A percentile compares a stretch with the other conserved stretches of the same genome.
phyloP scores from a whole-genome alignment of 2,797 vertebrate genomes.

The Pteronotus mesoamericanus region DNA sequence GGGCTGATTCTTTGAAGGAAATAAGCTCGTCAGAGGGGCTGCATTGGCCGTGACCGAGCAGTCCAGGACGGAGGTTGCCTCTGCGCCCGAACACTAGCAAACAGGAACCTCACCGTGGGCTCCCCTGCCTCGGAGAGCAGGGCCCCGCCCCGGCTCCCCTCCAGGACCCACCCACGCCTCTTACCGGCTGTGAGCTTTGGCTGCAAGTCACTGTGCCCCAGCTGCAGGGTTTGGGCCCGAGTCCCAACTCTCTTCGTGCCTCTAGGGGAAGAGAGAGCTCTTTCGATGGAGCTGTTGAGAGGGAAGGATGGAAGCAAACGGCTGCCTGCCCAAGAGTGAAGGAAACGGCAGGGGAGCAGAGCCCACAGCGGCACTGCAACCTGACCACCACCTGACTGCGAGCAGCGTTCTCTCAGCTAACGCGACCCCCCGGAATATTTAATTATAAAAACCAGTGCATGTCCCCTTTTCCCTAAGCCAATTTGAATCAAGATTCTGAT shows the following conservation, averaged over 20 bases:
- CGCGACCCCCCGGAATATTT: neutral
- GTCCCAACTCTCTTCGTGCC: neutral
- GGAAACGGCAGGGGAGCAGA: rapidly evolving
- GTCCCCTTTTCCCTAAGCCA: neutral
- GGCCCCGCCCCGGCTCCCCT: neutral
- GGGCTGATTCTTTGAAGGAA: neutral
- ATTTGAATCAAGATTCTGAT: neutral
- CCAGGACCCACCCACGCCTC: neutral
- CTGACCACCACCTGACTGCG: rapidly evolving
- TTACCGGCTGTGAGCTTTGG: neutral
- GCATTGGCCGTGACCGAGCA: neutral
- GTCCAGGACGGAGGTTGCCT: neutral
- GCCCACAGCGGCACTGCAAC: rapidly evolving
- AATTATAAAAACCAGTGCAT: neutral
- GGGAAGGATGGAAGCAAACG: neutral
- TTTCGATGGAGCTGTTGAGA: neutral
- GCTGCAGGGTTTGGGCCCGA: neutral
- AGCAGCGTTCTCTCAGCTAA: neutral
- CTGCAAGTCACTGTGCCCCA: neutral
- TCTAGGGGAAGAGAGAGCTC: neutral
- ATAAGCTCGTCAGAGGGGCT: neutral
- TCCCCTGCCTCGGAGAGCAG: neutral
- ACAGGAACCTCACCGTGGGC: neutral
- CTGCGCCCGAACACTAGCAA: neutral
- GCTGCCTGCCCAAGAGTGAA: rapidly evolving